A percentile compares a stretch with the other conserved stretches of the same genome.
phyloP scores from a whole-genome alignment of 2,888 invertebrate species.

The Acleris laterana region DNA sequence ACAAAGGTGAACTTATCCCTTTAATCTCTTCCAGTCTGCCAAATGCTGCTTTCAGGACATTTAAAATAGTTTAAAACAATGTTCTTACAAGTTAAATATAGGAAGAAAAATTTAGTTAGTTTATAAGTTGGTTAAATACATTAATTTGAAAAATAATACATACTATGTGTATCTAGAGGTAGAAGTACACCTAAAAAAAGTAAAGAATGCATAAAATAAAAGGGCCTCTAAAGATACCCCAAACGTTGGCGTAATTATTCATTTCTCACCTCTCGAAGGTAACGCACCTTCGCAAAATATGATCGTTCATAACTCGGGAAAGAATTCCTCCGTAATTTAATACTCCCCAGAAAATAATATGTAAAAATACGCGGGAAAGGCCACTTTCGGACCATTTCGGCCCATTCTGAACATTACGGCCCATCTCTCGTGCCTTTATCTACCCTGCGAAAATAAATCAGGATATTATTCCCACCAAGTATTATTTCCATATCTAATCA shows the following conservation, averaged over 20 bases:
- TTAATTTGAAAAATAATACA: too few relatives aligned
- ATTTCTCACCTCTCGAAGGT: slow-evolving; percentile 36
- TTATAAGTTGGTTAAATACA: too few relatives aligned
- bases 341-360: slow-evolving; percentile 41
- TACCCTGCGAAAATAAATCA: slow-evolving; percentile 41
- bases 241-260: slow-evolving; percentile 36
- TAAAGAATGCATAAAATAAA: slow-evolving; percentile 31
- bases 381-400: slow-evolving; percentile 40
- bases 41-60: too few relatives aligned
- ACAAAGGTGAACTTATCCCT: too few relatives aligned
- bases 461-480: slow-evolving; percentile 38
- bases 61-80: too few relatives aligned
- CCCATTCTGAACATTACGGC: slow-evolving; percentile 40
- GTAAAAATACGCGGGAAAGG: slow-evolving; percentile 40
- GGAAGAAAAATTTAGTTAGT: too few relatives aligned
- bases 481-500: slow-evolving; percentile 44
- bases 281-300: slow-evolving; percentile 37
- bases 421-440: slow-evolving; percentile 41
- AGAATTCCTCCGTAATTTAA: slow-evolving; percentile 40
- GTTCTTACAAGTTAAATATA: too few relatives aligned
- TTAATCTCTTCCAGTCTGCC: too few relatives aligned
- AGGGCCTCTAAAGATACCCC: slow-evolving; percentile 24
- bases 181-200: slow-evolving; percentile 9
- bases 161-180: too few relatives aligned
- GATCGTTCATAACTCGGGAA: slow-evolving; percentile 38